Percentiles rank a stretch among this genome's conserved stretches.
Conservation (phyloP, 2,797 vertebrate species). For the Silurus aristotelis region DNA sequence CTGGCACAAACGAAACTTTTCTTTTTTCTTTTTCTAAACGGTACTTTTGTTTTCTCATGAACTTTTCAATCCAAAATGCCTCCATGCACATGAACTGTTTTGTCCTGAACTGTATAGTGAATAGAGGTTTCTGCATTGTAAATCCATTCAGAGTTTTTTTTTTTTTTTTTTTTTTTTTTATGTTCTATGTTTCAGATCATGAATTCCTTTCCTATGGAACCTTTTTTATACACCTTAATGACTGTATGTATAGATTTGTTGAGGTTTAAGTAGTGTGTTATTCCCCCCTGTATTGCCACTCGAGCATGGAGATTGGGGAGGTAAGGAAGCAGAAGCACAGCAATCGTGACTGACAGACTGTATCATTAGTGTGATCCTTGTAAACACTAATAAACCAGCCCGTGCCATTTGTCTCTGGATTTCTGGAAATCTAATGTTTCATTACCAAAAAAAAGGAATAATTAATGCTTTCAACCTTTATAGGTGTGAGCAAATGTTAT, state of each 20-base stretch:
- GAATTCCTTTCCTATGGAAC: constrained; percentile 51
- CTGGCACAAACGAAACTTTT: constrained; percentile 28
- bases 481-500: background rate
- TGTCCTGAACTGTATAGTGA: constrained; percentile 9
- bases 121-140: constrained; percentile 30
- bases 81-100: background rate
- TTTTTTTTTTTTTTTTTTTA: constrained; percentile 24
- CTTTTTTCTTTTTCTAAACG: background rate
- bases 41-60: background rate
- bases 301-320: constrained; percentile 33
- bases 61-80: constrained; percentile 6
- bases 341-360: constrained; percentile 50
- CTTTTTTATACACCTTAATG: constrained; percentile 46
- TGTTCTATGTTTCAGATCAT: constrained; percentile 46
- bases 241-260: constrained; percentile 45
- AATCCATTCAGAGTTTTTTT: constrained; percentile 30
- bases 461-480: constrained; percentile 4
- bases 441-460: background rate
- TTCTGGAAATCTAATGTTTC: background rate
- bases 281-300: constrained; percentile 23
- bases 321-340: constrained; percentile 62
- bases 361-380: constrained; percentile 36
- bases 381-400: constrained; percentile 59
- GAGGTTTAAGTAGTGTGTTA: constrained; percentile 18
- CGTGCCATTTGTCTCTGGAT: constrained; percentile 48